Percentiles rank a stretch among this genome's conserved stretches.
phyloP scores from a whole-genome alignment of 1,140 invertebrate genomes.

The Heliconius hewitsoni region DNA sequence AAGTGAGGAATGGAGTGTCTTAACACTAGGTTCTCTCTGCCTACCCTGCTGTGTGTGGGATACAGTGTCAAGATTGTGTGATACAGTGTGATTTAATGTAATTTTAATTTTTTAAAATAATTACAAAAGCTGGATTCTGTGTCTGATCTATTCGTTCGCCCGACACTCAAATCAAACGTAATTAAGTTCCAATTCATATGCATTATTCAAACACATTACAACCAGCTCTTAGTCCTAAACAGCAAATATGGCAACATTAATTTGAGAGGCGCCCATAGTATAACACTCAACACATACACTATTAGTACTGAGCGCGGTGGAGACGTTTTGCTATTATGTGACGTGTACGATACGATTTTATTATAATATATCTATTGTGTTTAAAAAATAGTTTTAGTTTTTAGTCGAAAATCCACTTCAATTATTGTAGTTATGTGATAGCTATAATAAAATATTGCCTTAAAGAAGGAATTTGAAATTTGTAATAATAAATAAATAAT shows the following conservation, averaged over 20 bases:
- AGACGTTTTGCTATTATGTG: background rate
- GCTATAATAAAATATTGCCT: no score
- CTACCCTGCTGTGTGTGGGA: no score
- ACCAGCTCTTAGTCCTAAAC: slow-evolving; percentile 19
- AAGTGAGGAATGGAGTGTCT: no score
- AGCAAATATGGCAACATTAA: slow-evolving; percentile 30
- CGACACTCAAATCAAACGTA: background rate
- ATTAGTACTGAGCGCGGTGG: slow-evolving; percentile 17
- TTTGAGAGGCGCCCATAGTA: slow-evolving; percentile 22
- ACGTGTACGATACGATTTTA: slow-evolving; percentile 11
- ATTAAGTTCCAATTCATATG: slow-evolving; percentile 16
- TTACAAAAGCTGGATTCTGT: no score
- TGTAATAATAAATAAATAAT: no score
- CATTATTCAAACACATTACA: slow-evolving; percentile 11
- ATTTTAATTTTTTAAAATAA: no score
- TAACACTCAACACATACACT: slow-evolving; percentile 16
- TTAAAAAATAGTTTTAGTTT: no score
- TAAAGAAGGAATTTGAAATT: no score
- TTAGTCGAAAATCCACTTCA: background rate
- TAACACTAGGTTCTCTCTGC: no score
- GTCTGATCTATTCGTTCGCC: no score
- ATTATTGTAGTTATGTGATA: background rate
- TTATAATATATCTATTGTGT: background rate
- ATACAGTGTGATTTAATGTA: no score
- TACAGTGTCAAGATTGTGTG: no score